Conservation (phyloP, 2,888 invertebrate species). For the Brenthis ino region DNA sequence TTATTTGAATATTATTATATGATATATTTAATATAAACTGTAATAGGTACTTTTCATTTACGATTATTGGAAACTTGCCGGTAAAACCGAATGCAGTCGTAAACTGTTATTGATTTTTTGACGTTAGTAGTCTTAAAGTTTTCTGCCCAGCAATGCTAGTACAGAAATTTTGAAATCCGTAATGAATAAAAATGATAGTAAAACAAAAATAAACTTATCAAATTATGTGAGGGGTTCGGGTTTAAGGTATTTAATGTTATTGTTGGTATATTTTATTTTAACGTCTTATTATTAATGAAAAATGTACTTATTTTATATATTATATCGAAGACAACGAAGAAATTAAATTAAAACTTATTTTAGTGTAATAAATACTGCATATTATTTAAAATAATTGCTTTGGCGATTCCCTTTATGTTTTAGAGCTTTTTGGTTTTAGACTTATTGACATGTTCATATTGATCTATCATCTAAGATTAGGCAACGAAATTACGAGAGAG, state of each 20-base stretch:
- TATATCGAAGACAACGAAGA: conserved; percentile 5
- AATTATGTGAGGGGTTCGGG: conserved; percentile 14
- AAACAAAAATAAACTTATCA: conserved; percentile 14
- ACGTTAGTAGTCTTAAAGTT: conserved; percentile 43
- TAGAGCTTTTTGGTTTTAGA: background rate
- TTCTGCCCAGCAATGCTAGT: background rate
- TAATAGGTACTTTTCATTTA: background rate
- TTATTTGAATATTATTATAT: background rate
- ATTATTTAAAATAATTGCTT: conserved; percentile 12
- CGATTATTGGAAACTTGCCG: background rate
- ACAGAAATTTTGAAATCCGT: conserved; percentile 28
- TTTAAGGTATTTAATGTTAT: conserved; percentile 23
- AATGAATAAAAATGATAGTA: conserved; percentile 17
- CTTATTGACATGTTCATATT: conserved; percentile 19
- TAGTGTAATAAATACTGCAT: background rate
- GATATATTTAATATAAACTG: background rate
- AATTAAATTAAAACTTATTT: conserved; percentile 1
- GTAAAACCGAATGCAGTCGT: conserved; percentile 5
- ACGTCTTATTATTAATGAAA: background rate
- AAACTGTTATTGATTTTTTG: conserved; percentile 62
- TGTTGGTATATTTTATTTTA: background rate
- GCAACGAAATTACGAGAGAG: conserved; percentile 23
- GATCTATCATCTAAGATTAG: conserved; percentile 22
- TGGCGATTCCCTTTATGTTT: conserved; percentile 22
- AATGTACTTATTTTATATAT: background rate